Evolutionary conservation across 2,797 vertebrate genomes (phyloP).

Genomic region (Pipistrellus pipistrellus): DNA sequence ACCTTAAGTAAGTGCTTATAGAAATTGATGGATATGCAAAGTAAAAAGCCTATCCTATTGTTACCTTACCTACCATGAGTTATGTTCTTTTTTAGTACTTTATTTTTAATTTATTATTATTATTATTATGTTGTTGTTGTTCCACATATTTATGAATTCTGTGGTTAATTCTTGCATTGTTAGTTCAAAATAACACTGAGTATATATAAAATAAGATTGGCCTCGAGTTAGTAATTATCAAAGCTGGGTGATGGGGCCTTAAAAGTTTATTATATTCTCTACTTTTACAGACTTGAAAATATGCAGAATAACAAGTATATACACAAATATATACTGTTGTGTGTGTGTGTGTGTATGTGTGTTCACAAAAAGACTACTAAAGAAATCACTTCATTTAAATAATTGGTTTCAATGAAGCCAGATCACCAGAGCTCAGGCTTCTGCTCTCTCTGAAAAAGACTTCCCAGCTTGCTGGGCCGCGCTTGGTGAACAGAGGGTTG

Average conservation of each 20-base stretch:
- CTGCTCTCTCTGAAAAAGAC: neutral
- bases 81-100: neutral
- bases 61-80: neutral
- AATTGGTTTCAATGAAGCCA: neutral
- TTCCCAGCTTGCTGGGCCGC: neutral
- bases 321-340: neutral
- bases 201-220: neutral
- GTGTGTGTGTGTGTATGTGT: neutral
- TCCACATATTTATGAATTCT: neutral
- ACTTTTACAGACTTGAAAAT: neutral
- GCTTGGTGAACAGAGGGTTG: neutral
- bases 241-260: neutral
- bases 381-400: neutral
- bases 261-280: neutral
- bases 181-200: neutral
- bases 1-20: neutral
- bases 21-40: neutral
- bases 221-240: neutral
- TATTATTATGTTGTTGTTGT: neutral
- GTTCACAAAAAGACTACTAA: neutral
- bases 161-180: neutral
- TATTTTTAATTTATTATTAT: no score
- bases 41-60: neutral
- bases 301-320: constrained; percentile 17
- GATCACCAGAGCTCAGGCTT: neutral